These are phyloP conservation scores for Pangasius sanitwongsei DNA, from an alignment of 2,797 vertebrate species.

Conservation along the genomic window DNA sequence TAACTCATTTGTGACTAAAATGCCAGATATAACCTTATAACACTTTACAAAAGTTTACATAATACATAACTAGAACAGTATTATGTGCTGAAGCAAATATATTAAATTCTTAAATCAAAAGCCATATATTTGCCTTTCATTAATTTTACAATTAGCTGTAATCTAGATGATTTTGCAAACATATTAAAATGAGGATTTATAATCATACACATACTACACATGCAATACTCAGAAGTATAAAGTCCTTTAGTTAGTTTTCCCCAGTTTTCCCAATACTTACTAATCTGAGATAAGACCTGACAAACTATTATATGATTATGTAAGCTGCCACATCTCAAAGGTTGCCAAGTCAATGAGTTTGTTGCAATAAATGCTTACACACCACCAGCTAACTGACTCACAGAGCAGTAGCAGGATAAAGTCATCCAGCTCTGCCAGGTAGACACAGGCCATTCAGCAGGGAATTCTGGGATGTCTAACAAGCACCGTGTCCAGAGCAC, in stretches of 20 bases:
- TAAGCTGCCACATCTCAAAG: neutral
- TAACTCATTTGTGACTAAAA: neutral
- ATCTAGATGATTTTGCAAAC: neutral
- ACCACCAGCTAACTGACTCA: neutral
- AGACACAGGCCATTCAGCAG: neutral
- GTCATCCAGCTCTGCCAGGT: neutral
- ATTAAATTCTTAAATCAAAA: neutral
- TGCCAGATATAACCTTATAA: neutral
- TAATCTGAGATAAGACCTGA: neutral
- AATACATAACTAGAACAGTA: neutral
- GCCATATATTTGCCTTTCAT: neutral
- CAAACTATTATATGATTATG: neutral
- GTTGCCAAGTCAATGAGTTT: neutral
- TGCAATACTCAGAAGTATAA: neutral
- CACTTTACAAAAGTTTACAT: neutral
- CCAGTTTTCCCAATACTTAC: neutral
- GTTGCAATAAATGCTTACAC: neutral
- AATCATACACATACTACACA: neutral
- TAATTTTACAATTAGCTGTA: neutral
- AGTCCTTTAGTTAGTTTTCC: neutral
- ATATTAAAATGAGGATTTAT: neutral
- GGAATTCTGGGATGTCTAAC: neutral
- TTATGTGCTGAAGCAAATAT: neutral
- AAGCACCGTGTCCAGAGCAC: neutral
- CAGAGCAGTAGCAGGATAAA: neutral